These are phyloP conservation scores for Dynastes grantii DNA, from an alignment of 2,888 invertebrate species.

Conservation along the genomic window DNA sequence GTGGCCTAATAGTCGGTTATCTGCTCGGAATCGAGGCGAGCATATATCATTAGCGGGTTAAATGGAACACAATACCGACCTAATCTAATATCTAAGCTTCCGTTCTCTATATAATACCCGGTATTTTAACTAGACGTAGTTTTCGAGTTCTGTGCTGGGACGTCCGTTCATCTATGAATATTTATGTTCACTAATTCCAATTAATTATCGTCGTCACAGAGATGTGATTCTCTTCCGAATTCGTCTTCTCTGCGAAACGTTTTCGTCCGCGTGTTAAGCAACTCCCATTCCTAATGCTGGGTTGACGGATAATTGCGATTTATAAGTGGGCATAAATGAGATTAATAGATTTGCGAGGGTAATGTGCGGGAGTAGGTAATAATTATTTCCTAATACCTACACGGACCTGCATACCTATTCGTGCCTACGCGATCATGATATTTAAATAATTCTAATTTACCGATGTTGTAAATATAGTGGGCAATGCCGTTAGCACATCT, in stretches of 20 bases:
- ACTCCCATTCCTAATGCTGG: too few relatives aligned
- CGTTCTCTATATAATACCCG: slow-evolving; percentile 48
- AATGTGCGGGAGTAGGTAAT: neutral
- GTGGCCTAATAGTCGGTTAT: slow-evolving; percentile 56
- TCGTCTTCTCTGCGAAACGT: neutral
- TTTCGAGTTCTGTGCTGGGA: slow-evolving; percentile 28
- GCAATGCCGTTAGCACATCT: too few relatives aligned
- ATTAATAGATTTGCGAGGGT: slow-evolving; percentile 4
- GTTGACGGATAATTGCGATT: slow-evolving; percentile 29
- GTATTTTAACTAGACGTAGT: slow-evolving; percentile 51
- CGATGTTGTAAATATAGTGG: too few relatives aligned
- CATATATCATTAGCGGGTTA: slow-evolving; percentile 57
- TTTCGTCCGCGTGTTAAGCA: too few relatives aligned
- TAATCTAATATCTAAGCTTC: slow-evolving; percentile 55
- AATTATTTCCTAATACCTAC: slow-evolving; percentile 4
- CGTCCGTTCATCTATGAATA: slow-evolving; percentile 48
- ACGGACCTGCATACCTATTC: neutral
- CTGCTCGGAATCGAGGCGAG: slow-evolving; percentile 55
- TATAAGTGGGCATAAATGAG: slow-evolving; percentile 11
- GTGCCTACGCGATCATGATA: neutral
- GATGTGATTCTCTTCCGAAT: slow-evolving; percentile 36
- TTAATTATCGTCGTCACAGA: slow-evolving; percentile 47
- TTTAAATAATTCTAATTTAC: too few relatives aligned
- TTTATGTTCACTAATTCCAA: slow-evolving; percentile 52
- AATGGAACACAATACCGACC: slow-evolving; percentile 56